Base-by-base conservation (phyloP, 2,888 invertebrate species). In the Parascotia fuliginaria region DNA sequence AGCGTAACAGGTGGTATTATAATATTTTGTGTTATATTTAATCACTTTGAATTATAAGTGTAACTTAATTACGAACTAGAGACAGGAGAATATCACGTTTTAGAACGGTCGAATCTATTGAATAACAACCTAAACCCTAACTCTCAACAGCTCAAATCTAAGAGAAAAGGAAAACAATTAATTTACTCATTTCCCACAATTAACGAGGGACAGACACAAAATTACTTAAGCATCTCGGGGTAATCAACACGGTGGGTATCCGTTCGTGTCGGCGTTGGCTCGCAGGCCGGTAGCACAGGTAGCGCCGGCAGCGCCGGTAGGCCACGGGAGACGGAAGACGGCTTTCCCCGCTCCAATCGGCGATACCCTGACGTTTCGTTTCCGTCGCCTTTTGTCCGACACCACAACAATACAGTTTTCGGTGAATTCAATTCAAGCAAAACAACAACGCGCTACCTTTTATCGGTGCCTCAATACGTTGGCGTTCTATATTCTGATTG, bases 111-210 rank as follows among this genome's bases (percentile, higher is more conserved):
- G 45, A 60, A 72, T 62, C 67, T 69, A 66, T 67, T 69, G 70
- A 73, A 72, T 76, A 69, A 70, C 64, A 56, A 55, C 49, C 48
- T 49, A 56, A 65, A 56, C 55, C 49, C 48, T 49, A 56, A 51
- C 53, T 62, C 70, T 70, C 70, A 75, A 75, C 61, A 67, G 75
- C 67, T 73, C 77, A 82, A 82, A 81, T 81, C 79, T 75, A 69
- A 73, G 77, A 77, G 74, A 78, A 83, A 86, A 88, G 85, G 85
- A 87, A 87, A 87, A 86, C 85, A 86, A 87, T 88, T 85, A 87
- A 89, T 87, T 83, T 81, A 81, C 76, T 81, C 75, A 86, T 89
- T 89, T 87, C 85, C 87, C 81, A 76, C 83, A 85, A 88, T 90
- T 89, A 89, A 77, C 82, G 76, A 76, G 79, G 81, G 80, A 79